Evolutionary conservation across 2,888 invertebrate species (phyloP), one percentile per base, ranked within the genome.

Genomic region (Brenthis ino): DNA sequence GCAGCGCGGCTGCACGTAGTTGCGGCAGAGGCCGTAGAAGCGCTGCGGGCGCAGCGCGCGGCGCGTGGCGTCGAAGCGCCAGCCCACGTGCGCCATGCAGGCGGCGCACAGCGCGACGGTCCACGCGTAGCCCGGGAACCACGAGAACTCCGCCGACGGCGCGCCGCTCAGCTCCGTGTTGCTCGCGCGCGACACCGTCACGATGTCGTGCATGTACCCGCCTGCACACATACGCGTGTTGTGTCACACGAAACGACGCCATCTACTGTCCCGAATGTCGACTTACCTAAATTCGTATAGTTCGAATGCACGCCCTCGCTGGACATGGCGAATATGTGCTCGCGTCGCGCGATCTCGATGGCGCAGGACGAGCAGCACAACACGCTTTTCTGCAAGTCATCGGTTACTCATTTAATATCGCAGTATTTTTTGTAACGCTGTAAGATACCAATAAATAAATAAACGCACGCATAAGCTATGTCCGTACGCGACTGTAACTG

Each of bases 71-170:
- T 85, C 85, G 82, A 91, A 93, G 77, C 81, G 79, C 92, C 93
- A 93, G 73, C 93, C 93, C 47, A 92, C 77, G 78, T 92, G 93
- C 64, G 81, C 74, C 73, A 66, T 69, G 82, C 93, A 93, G 64
- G 70, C 56, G 70, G 73, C 75, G 77, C 93, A 93, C 55, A 82
- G 74, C 67, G 84, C 83, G 72, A 89, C 77, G 78, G 84, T 86
- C 93, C 93, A 93, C 28, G 81, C 61, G 88, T 93, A 93, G 48
- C 93, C 93, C 13, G 93, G 93, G 87, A 93, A 93, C 93, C 93
- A 93, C 51, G 88, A 87, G 87, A 82, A 93, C 80, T 92, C 87
- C 0, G 79, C 78, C 43, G 85, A 83, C 1, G 90, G 76, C 43
- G 76, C 72, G 57, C 89, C 91, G 73, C 77, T 77, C 75, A 77